These are phyloP conservation scores for Drosophila anomelani DNA, from an alignment of 2,888 invertebrate species.

Conservation along the genomic window DNA sequence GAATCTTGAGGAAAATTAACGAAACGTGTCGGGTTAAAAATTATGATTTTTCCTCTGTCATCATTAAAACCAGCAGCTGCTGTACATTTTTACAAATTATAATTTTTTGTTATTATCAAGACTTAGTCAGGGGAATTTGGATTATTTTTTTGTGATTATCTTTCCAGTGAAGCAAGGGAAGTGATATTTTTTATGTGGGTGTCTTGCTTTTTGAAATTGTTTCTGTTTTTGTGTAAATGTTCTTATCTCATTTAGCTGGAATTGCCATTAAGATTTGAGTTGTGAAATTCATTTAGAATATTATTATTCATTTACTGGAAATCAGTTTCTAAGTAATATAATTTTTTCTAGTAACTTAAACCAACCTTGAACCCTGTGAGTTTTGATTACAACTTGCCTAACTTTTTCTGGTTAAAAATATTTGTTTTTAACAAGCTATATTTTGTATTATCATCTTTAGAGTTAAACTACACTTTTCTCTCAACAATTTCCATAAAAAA, in stretches of 20 bases:
- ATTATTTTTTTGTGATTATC: background rate
- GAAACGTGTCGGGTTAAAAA: slow-evolving; percentile 36
- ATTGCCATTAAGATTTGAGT: background rate
- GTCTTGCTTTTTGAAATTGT: background rate
- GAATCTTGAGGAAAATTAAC: slow-evolving; percentile 53
- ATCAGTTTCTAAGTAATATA: background rate
- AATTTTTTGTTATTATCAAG: slow-evolving; percentile 5
- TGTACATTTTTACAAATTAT: slow-evolving; percentile 6
- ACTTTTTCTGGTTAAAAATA: too few relatives aligned
- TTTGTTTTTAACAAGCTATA: background rate
- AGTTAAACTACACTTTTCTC: background rate
- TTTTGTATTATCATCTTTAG: background rate
- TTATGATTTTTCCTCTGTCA: slow-evolving; percentile 25
- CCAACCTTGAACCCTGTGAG: background rate
- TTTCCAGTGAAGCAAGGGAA: background rate
- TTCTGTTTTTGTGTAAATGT: background rate
- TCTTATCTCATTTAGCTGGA: slow-evolving; percentile 12
- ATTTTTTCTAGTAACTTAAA: background rate
- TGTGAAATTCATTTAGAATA: background rate
- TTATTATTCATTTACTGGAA: background rate
- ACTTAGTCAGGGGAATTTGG: background rate
- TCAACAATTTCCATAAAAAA: background rate
- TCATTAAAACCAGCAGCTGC: slow-evolving; percentile 53
- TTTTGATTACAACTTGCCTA: background rate
- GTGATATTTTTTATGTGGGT: background rate